Evolutionary conservation across 2,113 vertebrate genomes (phyloP).

Genomic region (Tragelaphus buxtoni): DNA sequence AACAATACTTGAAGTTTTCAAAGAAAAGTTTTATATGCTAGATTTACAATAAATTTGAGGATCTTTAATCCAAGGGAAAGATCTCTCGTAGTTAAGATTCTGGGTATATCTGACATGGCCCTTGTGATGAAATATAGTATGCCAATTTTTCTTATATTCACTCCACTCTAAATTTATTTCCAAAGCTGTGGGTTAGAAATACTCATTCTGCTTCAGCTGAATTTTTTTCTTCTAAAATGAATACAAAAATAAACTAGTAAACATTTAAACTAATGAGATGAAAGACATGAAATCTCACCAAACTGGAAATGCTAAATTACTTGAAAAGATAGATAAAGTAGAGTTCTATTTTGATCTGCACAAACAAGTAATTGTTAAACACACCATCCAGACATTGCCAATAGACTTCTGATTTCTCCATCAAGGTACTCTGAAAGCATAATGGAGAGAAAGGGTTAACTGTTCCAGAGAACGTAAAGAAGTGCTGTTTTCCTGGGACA

Average conservation of each 20-base stretch:
- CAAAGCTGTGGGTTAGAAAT: not conserved
- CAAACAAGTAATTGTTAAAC: not conserved
- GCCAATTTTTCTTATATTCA: not conserved
- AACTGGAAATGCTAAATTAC: slow-evolving; percentile 5
- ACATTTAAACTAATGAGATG: not conserved
- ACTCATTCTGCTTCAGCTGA: not conserved
- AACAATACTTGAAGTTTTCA: not conserved
- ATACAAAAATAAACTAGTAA: not conserved
- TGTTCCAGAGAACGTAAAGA: not conserved
- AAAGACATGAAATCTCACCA: not conserved
- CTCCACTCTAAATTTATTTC: not conserved
- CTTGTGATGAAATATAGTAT: slow-evolving; percentile 19
- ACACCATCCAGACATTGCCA: not conserved
- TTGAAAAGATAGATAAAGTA: not conserved
- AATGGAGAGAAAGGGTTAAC: not conserved
- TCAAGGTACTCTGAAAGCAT: not conserved
- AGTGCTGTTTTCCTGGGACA: not conserved
- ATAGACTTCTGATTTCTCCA: not conserved
- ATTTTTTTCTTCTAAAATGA: not conserved
- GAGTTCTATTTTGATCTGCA: not conserved
- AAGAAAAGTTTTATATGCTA: not conserved
- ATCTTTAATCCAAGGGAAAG: not conserved
- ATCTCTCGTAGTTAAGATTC: not conserved
- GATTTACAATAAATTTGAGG: slow-evolving; percentile 28
- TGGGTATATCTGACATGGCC: not conserved